phyloP scores from a whole-genome alignment of 92 coral and sea anemone genomes.

The Nematostella vectensis region DNA sequence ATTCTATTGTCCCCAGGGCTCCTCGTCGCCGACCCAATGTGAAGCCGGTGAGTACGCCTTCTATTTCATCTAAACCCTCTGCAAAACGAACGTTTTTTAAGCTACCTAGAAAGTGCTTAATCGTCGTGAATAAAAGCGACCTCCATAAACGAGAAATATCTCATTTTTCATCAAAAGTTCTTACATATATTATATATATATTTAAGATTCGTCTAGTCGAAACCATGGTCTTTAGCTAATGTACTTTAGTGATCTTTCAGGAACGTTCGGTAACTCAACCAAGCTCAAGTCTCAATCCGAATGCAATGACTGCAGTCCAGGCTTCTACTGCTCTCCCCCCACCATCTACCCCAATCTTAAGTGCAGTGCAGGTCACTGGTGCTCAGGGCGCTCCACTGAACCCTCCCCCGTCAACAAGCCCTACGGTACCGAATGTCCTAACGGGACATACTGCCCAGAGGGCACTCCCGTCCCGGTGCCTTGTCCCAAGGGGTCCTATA shows the following conservation, averaged over 20 bases:
- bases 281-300: constrained; percentile 60
- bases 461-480: constrained; percentile 82
- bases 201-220: too few species aligned
- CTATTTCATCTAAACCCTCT: too few species aligned
- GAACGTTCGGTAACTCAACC: constrained; percentile 73
- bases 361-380: constrained; percentile 90
- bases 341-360: constrained; percentile 45
- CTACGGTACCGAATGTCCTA: constrained; percentile 81
- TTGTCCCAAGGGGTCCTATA: constrained; percentile 86
- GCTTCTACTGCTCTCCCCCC: constrained; percentile 63
- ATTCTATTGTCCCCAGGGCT: constrained; percentile 75
- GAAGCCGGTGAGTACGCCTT: constrained; percentile 60
- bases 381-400: constrained; percentile 67
- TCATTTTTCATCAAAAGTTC: too few species aligned
- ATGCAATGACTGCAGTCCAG: constrained; percentile 82
- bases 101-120: too few species aligned
- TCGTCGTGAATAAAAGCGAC: too few species aligned
- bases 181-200: too few species aligned
- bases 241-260: too few species aligned
- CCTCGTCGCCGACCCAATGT: constrained; percentile 72
- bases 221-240: too few species aligned
- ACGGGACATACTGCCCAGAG: constrained; percentile 94
- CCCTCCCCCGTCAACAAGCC: constrained; percentile 55
- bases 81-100: too few species aligned
- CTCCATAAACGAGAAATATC: too few species aligned